Evolutionary conservation across 1,140 invertebrate genomes (phyloP).

Genomic region (Drosophila guanche): DNA sequence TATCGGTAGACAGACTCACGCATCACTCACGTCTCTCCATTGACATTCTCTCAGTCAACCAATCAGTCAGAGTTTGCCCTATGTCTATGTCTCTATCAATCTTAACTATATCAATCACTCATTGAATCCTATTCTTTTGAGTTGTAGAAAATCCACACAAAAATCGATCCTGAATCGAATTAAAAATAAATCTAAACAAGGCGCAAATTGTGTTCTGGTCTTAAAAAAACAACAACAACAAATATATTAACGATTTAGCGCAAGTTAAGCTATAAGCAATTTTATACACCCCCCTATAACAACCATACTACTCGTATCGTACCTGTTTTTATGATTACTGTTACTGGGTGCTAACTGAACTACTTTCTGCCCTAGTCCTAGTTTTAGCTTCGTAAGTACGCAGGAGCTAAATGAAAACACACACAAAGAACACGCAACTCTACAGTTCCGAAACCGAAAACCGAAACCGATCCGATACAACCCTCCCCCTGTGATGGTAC

Average conservation of each 20-base stretch:
- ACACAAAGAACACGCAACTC: slow-evolving; percentile 16
- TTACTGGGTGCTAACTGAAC: slow-evolving; percentile 57
- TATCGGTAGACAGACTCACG: slow-evolving; percentile 47
- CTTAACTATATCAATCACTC: slow-evolving; percentile 28
- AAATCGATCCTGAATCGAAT: neutral
- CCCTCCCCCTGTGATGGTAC: slow-evolving; percentile 10
- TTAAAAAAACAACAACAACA: slow-evolving; percentile 19
- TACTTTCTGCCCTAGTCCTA: slow-evolving; percentile 60
- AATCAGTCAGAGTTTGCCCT: slow-evolving; percentile 26
- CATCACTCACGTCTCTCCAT: slow-evolving; percentile 25
- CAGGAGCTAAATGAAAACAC: slow-evolving; percentile 55
- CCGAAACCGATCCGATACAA: neutral
- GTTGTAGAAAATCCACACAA: slow-evolving; percentile 44
- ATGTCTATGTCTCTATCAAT: slow-evolving; percentile 4
- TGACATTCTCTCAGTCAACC: slow-evolving; percentile 27
- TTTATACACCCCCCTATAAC: slow-evolving; percentile 28
- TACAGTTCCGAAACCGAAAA: slow-evolving; percentile 21
- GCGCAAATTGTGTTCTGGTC: slow-evolving; percentile 29
- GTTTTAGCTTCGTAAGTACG: slow-evolving; percentile 71
- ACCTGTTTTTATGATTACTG: slow-evolving; percentile 43
- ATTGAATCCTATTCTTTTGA: slow-evolving; percentile 39
- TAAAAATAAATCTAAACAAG: slow-evolving; percentile 11
- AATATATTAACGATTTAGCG: slow-evolving; percentile 54
- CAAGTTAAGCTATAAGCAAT: slow-evolving; percentile 68
- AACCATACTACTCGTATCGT: slow-evolving; percentile 11